phyloP scores from a whole-genome alignment of 2,888 invertebrate species.

The Melikaiella ostensackeni region DNA sequence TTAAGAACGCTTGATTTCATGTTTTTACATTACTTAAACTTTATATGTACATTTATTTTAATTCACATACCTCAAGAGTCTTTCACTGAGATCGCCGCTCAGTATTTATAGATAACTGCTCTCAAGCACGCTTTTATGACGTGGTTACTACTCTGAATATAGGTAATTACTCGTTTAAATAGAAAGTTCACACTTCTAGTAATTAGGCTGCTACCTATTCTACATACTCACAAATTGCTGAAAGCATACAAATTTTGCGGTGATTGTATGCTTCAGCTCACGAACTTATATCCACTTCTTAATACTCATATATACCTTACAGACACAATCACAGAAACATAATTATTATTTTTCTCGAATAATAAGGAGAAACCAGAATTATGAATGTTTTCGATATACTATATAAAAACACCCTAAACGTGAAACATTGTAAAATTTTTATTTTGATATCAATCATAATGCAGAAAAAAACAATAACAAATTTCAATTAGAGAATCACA shows the following conservation, averaged over 20 bases:
- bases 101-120: slow-evolving; percentile 1
- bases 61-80: background rate
- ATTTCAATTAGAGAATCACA: background rate
- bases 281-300: no score
- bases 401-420: background rate
- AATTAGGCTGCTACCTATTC: background rate
- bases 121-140: background rate
- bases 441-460: rapidly evolving
- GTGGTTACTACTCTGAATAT: no score
- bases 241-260: background rate
- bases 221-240: background rate
- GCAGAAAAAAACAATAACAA: background rate
- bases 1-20: background rate
- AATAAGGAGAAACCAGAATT: background rate
- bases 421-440: background rate
- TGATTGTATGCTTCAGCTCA: background rate
- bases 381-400: background rate
- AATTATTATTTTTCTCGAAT: background rate
- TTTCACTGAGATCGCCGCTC: background rate
- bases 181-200: slow-evolving; percentile 9
- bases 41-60: background rate
- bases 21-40: background rate
- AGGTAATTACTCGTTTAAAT: background rate
- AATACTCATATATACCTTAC: no score
- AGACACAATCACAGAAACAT: no score